phyloP scores from a whole-genome alignment of 2,888 invertebrate genomes.

The Onthophagus sagittarius region DNA sequence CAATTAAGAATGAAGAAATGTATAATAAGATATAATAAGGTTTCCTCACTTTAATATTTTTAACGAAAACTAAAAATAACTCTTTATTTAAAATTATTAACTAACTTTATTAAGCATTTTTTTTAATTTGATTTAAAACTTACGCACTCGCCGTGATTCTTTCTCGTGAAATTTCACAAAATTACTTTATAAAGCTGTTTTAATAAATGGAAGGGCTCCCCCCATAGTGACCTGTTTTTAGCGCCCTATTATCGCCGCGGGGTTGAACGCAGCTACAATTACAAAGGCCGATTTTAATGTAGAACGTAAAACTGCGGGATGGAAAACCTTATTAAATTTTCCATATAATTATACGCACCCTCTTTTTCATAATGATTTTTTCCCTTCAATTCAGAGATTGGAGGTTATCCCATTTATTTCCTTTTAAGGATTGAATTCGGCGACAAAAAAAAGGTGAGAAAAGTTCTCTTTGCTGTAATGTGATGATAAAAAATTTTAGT shows the following conservation, averaged over 20 bases:
- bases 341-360: neutral
- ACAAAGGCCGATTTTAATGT: neutral
- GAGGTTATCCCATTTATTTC: neutral
- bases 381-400: neutral
- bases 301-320: neutral
- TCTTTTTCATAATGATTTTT: neutral
- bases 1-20: too few relatives aligned
- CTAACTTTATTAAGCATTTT: too few relatives aligned
- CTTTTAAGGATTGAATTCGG: neutral
- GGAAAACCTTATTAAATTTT: neutral
- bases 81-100: too few relatives aligned
- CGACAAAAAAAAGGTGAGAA: neutral
- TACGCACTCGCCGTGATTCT: neutral
- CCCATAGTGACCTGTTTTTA: neutral
- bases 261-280: neutral
- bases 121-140: too few relatives aligned
- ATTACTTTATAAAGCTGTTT: neutral
- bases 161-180: neutral
- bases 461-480: neutral
- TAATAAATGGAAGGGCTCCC: neutral
- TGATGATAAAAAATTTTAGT: neutral
- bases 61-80: too few relatives aligned
- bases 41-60: too few relatives aligned
- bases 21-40: too few relatives aligned
- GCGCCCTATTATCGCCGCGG: neutral